Evolutionary conservation across 2,797 vertebrate species (phyloP).

Genomic region (Pangasius larnaudii): DNA sequence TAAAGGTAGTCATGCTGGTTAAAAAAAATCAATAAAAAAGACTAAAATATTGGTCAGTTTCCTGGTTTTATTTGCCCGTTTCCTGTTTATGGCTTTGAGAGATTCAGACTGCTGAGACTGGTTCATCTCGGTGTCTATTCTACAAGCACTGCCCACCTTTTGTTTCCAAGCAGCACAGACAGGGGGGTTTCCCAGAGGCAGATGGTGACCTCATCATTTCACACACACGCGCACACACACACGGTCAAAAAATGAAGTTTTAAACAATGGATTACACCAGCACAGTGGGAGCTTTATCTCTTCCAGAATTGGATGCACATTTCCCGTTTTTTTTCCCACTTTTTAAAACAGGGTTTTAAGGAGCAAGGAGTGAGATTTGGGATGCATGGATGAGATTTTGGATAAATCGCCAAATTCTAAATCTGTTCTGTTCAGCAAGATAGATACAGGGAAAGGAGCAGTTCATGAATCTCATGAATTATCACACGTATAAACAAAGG

Average conservation of each 20-base stretch:
- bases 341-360: background rate
- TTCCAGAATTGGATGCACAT: background rate
- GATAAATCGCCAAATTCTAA: background rate
- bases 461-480: background rate
- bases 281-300: background rate
- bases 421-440: background rate
- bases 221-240: constrained; percentile 13
- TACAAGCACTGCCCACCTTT: background rate
- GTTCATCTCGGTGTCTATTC: background rate
- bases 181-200: constrained; percentile 70
- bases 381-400: background rate
- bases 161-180: constrained; percentile 13
- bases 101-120: background rate
- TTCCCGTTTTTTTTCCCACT: background rate
- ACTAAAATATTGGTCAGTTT: constrained; percentile 69
- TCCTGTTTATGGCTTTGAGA: constrained; percentile 36
- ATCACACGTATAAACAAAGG: background rate
- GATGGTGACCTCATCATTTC: constrained; percentile 63
- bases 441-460: background rate
- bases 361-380: background rate
- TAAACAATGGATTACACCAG: background rate
- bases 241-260: background rate
- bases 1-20: constrained; percentile 90
- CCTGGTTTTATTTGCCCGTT: constrained; percentile 15
- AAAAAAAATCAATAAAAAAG: constrained; percentile 90